Evolutionary conservation across 1,140 invertebrate genomes (phyloP), one percentile per base, ranked within the genome.

Genomic region (Phenacoccus solenopsis): DNA sequence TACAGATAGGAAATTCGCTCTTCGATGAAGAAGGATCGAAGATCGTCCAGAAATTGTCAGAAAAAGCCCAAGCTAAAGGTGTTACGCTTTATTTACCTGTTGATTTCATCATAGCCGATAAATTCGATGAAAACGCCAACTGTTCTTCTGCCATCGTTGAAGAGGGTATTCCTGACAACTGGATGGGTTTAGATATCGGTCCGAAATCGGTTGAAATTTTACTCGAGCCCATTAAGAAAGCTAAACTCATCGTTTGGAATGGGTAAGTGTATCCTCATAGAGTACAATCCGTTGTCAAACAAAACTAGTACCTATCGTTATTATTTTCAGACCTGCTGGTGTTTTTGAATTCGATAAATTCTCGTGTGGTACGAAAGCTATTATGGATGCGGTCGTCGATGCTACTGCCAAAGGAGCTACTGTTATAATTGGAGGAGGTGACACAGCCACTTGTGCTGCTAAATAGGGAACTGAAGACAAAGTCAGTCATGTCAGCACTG

Each of bases 221-320:
- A 70, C 71, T 68, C 80, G 88, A 90, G 69, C 90, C 90, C 10
- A 88, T 99, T 72, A 81, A 82, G 5, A 84, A 90, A 74, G 91
- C 97, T 21, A 98, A 98, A 81, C 88, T 94, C 1, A 96, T 99
- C 77, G 94, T 98, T 9, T 99, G 97, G 97, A 99, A 99, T 81
- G 96, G 95, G 86, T 90, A 81, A 81, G 81, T 75, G 68, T n/a
- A n/a, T n/a, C n/a, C n/a, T n/a, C n/a, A n/a, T n/a, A n/a, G n/a
- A n/a, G n/a, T n/a, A n/a, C n/a, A n/a, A n/a, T n/a, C n/a, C n/a
- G n/a, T n/a, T n/a, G n/a, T n/a, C n/a, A n/a, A n/a, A n/a, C n/a
- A n/a, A n/a, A n/a, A n/a, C n/a, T n/a, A n/a, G n/a, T n/a, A n/a
- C n/a, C n/a, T n/a, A n/a, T n/a, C n/a, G n/a, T n/a, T n/a, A n/a